Base-by-base conservation (phyloP, 1,140 invertebrate genomes). In the Leptopilina boulardi region DNA sequence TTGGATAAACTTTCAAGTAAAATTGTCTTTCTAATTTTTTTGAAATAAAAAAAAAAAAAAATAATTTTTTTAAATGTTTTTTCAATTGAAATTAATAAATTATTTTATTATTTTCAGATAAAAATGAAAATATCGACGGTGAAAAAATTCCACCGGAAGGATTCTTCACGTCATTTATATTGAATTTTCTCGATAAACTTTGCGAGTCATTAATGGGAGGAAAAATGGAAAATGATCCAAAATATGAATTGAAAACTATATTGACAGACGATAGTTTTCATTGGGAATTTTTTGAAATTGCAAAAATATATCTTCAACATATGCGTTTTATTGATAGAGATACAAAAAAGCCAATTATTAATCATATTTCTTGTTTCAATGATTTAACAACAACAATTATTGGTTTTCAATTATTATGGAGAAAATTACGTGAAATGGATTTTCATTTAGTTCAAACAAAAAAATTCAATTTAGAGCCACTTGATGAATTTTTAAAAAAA, bases 241-340 rank as follows among this genome's bases (percentile, higher is more conserved):
- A 3, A 15, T n/a, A 66, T 19, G 23, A 26, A 30, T 34, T 66
- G 59, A n/a, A 2, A 30, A 66, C 59, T 5, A 5, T 66, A 34
- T 66, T 66, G 8, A 66, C 59, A 3, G 23, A 66, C 10, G 59
- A 13, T 30, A 66, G 59, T 66, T 66, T 66, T n/a, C 59, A 66
- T 66, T 3, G 30, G 0, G 21, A 66, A 4, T 66, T 66, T 15
- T 30, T 30, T 13, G 59, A 66, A 30, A 30, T 11, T 30, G 59
- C 59, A 5, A 66, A 15, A n/a, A 23, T 30, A 34, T 2, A 26
- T 30, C 23, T 66, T 30, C 23, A 23, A 4, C 59, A 30, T 0
- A 66, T 66, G 59, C 59, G 59, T 15, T 30, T 66, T 66, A 15
- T 66, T 11, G 59, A 66, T 18, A 15, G 11, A 34, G 11, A 66